These are phyloP conservation scores for Astropecten irregularis DNA, from an alignment of 53 echinoderm and acorn worm genomes.

Conservation along the genomic window DNA sequence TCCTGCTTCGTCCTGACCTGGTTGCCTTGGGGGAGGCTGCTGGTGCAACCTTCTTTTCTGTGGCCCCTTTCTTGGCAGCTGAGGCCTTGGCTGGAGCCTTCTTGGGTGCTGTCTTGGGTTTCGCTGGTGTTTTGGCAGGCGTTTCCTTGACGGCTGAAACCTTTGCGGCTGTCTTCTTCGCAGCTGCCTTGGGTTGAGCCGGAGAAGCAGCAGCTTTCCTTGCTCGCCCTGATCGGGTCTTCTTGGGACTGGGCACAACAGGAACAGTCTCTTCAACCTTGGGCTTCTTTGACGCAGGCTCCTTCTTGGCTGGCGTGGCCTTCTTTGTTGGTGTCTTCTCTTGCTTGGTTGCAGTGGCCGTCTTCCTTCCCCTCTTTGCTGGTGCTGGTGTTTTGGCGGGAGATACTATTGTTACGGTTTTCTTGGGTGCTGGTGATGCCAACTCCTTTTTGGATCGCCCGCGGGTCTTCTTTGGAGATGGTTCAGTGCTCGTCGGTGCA, in stretches of 20 bases:
- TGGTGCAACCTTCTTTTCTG: constrained; percentile 1
- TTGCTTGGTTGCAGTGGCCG: constrained; percentile 37
- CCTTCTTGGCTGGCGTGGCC: constrained; percentile 52
- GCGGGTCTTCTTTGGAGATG: constrained; percentile 48
- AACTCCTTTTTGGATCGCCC: constrained; percentile 28
- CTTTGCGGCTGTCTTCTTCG: constrained; percentile 48
- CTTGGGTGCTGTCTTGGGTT: constrained; percentile 3
- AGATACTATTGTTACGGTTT: constrained; percentile 44
- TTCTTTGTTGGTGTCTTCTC: constrained; percentile 47
- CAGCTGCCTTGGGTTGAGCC: constrained; percentile 18
- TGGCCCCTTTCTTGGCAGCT: constrained; percentile 40
- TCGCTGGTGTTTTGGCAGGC: constrained; percentile 43
- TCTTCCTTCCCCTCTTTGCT: constrained; percentile 49
- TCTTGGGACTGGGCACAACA: constrained; percentile 40
- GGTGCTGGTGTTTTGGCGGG: constrained; percentile 48
- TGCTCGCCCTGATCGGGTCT: constrained; percentile 34
- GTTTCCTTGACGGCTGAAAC: constrained; percentile 31
- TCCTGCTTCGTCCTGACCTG: constrained; percentile 55
- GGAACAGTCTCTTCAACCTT: constrained; percentile 1
- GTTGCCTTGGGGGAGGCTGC: constrained; percentile 28
- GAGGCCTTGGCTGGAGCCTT: constrained; percentile 35
- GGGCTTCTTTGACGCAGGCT: constrained; percentile 10
- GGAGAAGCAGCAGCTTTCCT: constrained; percentile 16
- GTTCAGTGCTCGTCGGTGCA: constrained; percentile 51
- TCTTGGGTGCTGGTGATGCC: constrained; percentile 13